Percentiles rank a stretch among this genome's conserved stretches.
Evolutionary conservation across 2,888 invertebrate species (phyloP).

Genomic region (Crocallis elinguaria): DNA sequence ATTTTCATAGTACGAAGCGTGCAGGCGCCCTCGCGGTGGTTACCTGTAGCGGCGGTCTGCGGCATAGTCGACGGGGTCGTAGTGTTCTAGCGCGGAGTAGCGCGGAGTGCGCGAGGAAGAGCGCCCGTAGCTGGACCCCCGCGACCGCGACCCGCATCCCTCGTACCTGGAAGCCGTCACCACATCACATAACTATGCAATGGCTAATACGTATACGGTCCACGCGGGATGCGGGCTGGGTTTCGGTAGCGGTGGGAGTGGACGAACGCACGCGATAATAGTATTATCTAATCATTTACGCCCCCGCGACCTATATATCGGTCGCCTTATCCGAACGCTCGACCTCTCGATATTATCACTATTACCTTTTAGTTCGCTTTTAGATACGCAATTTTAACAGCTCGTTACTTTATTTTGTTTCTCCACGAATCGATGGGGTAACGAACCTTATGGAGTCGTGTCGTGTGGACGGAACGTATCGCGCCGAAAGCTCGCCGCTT

Average conservation of each 20-base stretch:
- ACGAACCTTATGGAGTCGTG: constrained; percentile 68
- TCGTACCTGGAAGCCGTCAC: constrained; percentile 58
- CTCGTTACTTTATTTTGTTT: background rate
- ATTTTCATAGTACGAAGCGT: background rate
- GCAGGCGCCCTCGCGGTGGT: background rate
- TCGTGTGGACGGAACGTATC: constrained; percentile 66
- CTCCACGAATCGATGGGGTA: background rate
- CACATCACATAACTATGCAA: constrained; percentile 19
- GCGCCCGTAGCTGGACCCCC: constrained; percentile 75
- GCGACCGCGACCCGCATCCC: constrained; percentile 76
- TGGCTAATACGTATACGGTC: constrained; percentile 25
- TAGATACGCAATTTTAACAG: too few relatives aligned
- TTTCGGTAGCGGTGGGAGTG: background rate
- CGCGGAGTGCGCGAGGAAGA: constrained; percentile 72
- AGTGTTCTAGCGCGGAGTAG: constrained; percentile 72
- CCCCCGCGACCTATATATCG: background rate
- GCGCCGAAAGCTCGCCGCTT: constrained; percentile 61
- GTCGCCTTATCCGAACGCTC: background rate
- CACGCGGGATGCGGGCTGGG: constrained; percentile 20
- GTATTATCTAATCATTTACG: background rate
- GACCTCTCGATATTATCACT: too few relatives aligned
- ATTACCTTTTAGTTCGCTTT: too few relatives aligned
- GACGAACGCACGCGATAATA: background rate
- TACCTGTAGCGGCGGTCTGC: constrained; percentile 81
- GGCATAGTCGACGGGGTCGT: constrained; percentile 78